A percentile compares a stretch with the other conserved stretches of the same genome.
These are phyloP conservation scores for Tribolium freemani DNA, from an alignment of 2,888 invertebrate genomes.

Conservation along the genomic window DNA sequence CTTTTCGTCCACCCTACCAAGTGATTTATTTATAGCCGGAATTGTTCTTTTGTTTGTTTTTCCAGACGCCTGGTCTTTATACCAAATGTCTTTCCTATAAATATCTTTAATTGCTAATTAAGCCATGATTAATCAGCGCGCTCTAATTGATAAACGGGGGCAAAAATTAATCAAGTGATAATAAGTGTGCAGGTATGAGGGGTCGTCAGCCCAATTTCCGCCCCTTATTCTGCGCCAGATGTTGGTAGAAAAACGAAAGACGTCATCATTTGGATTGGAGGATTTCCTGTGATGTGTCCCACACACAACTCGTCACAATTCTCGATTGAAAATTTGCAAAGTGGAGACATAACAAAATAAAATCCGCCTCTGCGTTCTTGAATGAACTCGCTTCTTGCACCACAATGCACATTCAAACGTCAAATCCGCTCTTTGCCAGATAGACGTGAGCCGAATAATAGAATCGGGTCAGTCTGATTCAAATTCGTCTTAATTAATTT, in stretches of 20 bases:
- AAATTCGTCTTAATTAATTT: constrained; percentile 11
- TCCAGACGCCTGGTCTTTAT: background rate
- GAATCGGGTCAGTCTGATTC: constrained; percentile 16
- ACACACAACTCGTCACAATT: background rate
- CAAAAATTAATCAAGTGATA: background rate
- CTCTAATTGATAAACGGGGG: background rate
- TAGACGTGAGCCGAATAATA: constrained; percentile 15
- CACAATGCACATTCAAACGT: constrained; percentile 18
- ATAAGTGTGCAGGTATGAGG: background rate
- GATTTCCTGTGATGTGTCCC: constrained; percentile 20
- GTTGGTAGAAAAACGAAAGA: constrained; percentile 10
- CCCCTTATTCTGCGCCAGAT: constrained; percentile 10
- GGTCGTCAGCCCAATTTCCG: constrained; percentile 18
- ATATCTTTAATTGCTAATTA: background rate
- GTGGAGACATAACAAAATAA: constrained; percentile 22
- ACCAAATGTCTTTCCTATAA: background rate
- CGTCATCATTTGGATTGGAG: constrained; percentile 23
- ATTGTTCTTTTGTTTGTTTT: background rate
- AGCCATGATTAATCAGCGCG: background rate
- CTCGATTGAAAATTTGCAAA: background rate
- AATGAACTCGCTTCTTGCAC: constrained; percentile 31
- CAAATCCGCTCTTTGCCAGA: constrained; percentile 2
- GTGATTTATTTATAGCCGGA: background rate
- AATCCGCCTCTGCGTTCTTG: constrained; percentile 26
- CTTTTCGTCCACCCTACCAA: background rate